Evolutionary conservation across 2,797 vertebrate species (phyloP), one percentile per base, ranked within the genome.

Genomic region (Gephyroberyx darwinii): DNA sequence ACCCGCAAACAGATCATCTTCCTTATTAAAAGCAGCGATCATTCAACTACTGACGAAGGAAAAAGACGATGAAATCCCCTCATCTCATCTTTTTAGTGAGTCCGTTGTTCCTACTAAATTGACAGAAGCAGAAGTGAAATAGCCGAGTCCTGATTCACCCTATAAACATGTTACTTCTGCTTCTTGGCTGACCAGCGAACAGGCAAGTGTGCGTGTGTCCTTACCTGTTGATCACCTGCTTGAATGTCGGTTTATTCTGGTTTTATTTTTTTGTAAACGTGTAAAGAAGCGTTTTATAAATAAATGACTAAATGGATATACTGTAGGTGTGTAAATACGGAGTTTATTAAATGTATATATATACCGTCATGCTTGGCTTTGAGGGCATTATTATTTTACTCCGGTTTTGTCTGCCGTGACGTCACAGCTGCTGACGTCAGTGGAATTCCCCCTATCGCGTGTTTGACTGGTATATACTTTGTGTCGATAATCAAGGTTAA

Each of bases 401-500:
- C 26, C 26, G 26, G 2, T 26, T 26, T 26, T 26, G 26, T 26
- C 26, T 26, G 26, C 26, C 26, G 4, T 26, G 26, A 26, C 26
- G 26, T 26, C 26, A 26, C 26, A 26, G 26, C 26, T 26, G 26
- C 13, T 91, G 88, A 92, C 91, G 91, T 89, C 85, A 88, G 0
- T 83, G 93, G 93, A 93, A 93, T 90, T 82, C 79, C 93, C 93
- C 91, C 33, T 12, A 62, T 26, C 14, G 55, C 56, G 43, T 1
- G 9, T 57, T 26, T 59, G 64, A 75, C 26, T 26, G 26, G 26
- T 26, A 26, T 2, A 26, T 26, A 26, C 26, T 26, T 26, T 26
- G 26, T 26, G 26, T 26, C 26, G 26, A 26, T 26, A 26, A 26
- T 26, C 26, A 19, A 6, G 2, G 12, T 22, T 19, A 12, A 2